phyloP scores from a whole-genome alignment of 1,140 invertebrate species.

The Drosophila kanapiae region DNA sequence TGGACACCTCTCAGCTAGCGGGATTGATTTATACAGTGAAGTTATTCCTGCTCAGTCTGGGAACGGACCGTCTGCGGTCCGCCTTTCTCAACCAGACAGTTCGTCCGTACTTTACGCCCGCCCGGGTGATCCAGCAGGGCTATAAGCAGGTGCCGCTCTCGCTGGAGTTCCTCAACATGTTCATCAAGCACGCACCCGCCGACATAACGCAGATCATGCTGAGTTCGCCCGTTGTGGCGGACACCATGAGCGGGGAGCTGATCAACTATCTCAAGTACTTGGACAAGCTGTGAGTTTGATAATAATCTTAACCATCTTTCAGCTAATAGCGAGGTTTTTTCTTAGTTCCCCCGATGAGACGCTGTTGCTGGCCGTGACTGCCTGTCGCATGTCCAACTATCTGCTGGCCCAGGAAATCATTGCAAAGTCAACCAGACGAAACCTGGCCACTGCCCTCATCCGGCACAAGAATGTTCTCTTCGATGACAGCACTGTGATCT shows the following conservation, averaged over 20 bases:
- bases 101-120: constrained; percentile 68
- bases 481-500: constrained; percentile 77
- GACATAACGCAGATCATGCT: constrained; percentile 80
- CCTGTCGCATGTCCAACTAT: constrained; percentile 83
- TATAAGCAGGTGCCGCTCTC: constrained; percentile 75
- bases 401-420: constrained; percentile 75
- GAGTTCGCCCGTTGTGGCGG: constrained; percentile 74
- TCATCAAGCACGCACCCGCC: constrained; percentile 69
- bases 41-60: constrained; percentile 68
- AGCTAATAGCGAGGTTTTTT: too few species aligned
- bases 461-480: constrained; percentile 80
- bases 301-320: neutral
- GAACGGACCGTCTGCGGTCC: constrained; percentile 71
- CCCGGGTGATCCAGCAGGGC: constrained; percentile 66
- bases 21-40: constrained; percentile 81
- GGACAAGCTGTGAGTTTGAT: constrained; percentile 63
- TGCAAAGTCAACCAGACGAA: constrained; percentile 60
- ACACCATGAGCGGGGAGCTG: constrained; percentile 78
- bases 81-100: constrained; percentile 77
- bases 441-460: constrained; percentile 72
- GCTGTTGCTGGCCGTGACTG: constrained; percentile 72
- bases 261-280: constrained; percentile 78
- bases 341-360: constrained; percentile 69
- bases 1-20: constrained; percentile 51
- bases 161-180: constrained; percentile 81